Evolutionary conservation across 1,140 invertebrate genomes (phyloP).

Genomic region (Bombus waltoni): DNA sequence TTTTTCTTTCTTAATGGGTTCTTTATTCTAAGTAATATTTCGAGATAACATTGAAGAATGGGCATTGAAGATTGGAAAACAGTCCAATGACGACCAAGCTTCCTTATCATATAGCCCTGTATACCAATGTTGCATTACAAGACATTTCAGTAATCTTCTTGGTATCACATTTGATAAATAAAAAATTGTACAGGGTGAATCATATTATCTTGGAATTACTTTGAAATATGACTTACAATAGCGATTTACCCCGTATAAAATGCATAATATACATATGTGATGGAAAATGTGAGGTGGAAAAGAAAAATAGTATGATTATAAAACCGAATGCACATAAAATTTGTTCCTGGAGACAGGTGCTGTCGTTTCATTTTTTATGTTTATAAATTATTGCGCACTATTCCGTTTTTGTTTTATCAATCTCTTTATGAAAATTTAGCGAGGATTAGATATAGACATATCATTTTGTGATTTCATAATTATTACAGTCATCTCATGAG

Average conservation of each 20-base stretch:
- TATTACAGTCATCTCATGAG: background rate
- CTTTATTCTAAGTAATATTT: conserved; percentile 8
- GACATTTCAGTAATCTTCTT: background rate
- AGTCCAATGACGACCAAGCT: conserved; percentile 20
- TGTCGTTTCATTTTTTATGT: conserved; percentile 9
- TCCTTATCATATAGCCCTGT: conserved; percentile 4
- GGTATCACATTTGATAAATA: conserved; percentile 13
- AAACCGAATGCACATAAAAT: conserved; percentile 25
- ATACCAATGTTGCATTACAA: background rate
- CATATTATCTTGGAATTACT: background rate
- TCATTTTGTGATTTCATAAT: conserved; percentile 23
- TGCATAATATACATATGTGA: background rate
- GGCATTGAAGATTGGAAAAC: conserved; percentile 3
- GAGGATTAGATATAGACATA: background rate
- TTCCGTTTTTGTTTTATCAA: conserved; percentile 18
- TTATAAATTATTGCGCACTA: conserved; percentile 19
- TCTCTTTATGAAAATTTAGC: background rate
- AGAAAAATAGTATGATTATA: conserved; percentile 14
- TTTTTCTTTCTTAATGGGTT: conserved; percentile 5
- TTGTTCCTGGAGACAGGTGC: conserved; percentile 26
- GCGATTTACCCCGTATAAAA: conserved; percentile 3
- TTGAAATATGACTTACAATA: background rate
- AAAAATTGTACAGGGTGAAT: conserved; percentile 6
- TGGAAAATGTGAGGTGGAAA: background rate
- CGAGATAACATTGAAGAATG: conserved; percentile 4